phyloP scores from a whole-genome alignment of 92 coral and sea anemone species.

The Bergia puertoricense region DNA sequence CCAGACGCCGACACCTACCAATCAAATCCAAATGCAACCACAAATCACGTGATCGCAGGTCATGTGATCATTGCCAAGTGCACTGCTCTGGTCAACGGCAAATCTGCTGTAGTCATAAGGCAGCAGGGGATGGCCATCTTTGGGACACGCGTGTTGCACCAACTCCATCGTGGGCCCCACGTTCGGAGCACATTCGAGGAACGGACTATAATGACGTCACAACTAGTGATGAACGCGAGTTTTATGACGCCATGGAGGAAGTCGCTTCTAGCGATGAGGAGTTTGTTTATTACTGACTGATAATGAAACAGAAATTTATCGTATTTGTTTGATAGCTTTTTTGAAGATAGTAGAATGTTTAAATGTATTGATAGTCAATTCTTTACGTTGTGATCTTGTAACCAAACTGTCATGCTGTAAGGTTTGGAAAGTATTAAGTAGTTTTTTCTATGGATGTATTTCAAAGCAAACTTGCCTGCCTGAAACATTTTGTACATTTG shows the following conservation, averaged over 20 bases:
- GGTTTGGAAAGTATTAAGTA: no score
- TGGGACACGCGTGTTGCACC: not conserved
- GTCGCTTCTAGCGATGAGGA: not conserved
- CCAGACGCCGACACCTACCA: slow-evolving; percentile 3
- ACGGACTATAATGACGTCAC: not conserved
- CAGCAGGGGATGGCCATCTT: not conserved
- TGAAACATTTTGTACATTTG: no score
- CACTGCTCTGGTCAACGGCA: not conserved
- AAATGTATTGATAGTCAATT: not conserved
- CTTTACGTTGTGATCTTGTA: no score
- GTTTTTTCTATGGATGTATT: no score
- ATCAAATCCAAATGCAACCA: not conserved
- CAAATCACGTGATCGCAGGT: not conserved
- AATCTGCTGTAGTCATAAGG: not conserved
- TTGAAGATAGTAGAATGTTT: no score
- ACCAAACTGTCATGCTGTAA: no score
- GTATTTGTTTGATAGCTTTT: not conserved
- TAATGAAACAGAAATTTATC: not conserved
- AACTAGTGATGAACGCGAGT: not conserved
- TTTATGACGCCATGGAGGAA: not conserved
- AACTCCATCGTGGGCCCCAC: not conserved
- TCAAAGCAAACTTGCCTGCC: no score
- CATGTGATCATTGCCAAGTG: not conserved
- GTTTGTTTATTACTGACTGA: not conserved
- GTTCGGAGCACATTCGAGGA: not conserved